Evolutionary conservation across 2,113 vertebrate species (phyloP).

Genomic region (Hippocampus comes): DNA sequence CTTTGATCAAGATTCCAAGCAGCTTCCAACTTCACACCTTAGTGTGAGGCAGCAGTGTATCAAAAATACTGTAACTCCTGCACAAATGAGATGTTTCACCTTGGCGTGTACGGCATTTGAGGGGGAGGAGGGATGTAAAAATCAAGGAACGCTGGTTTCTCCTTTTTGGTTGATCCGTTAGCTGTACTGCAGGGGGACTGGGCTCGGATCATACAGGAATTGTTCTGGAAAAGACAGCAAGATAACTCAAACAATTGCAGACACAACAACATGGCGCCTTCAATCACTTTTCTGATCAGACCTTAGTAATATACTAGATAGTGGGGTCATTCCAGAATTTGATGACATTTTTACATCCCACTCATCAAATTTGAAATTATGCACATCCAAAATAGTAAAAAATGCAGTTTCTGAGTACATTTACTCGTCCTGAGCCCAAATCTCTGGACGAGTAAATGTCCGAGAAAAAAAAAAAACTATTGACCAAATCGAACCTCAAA

Average conservation of each 20-base stretch:
- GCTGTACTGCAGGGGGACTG: conserved; percentile 78
- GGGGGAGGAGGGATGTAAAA: conserved; percentile 95
- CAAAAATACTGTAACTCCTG: background rate
- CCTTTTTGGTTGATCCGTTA: conserved; percentile 79
- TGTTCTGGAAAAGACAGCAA: conserved; percentile 72
- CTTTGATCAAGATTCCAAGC: background rate
- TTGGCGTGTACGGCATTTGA: conserved; percentile 84
- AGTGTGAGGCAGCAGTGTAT: background rate
- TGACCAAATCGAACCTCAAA: too few relatives aligned
- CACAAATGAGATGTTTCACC: conserved; percentile 75
- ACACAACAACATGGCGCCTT: too few relatives aligned
- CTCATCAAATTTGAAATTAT: too few relatives aligned
- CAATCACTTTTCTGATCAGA: too few relatives aligned
- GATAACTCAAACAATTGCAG: background rate
- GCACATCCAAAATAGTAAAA: too few relatives aligned
- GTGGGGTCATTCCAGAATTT: too few relatives aligned
- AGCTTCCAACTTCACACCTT: background rate
- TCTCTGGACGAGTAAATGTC: too few relatives aligned
- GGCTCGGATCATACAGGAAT: conserved; percentile 64
- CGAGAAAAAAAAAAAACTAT: too few relatives aligned
- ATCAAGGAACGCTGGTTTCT: conserved; percentile 91
- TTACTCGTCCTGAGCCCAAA: too few relatives aligned
- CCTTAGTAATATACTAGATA: too few relatives aligned
- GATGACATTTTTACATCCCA: too few relatives aligned
- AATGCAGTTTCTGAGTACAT: too few relatives aligned